A percentile compares a stretch with the other conserved stretches of the same genome.
These are phyloP conservation scores for Pseudopodoces humilis DNA, from an alignment of 2,113 vertebrate genomes.

Conservation along the genomic window DNA sequence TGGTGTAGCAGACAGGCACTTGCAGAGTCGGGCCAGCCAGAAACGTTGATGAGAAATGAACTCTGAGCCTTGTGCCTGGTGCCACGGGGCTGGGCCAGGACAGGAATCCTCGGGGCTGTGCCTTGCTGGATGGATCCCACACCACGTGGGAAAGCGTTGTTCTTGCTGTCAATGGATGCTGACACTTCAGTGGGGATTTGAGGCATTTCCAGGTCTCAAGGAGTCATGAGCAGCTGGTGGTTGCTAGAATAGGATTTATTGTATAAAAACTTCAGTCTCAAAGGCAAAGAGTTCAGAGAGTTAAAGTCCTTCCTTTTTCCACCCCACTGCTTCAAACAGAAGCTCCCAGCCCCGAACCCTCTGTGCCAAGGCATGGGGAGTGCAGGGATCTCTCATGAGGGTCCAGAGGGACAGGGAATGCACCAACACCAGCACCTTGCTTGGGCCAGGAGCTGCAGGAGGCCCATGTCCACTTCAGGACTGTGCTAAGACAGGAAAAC, in stretches of 20 bases:
- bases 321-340: rapidly evolving
- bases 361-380: rapidly evolving
- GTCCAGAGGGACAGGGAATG: background rate
- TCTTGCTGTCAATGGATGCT: background rate
- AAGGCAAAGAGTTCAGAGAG: too few species aligned
- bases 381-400: rapidly evolving
- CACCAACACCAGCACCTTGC: rapidly evolving
- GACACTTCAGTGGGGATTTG: too few species aligned
- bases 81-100: background rate
- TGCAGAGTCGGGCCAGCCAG: background rate
- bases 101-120: too few species aligned
- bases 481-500: rapidly evolving
- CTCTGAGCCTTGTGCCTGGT: background rate
- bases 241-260: too few species aligned
- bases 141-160: background rate
- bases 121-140: background rate
- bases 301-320: background rate
- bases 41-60: background rate
- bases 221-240: too few species aligned
- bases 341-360: too few species aligned
- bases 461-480: rapidly evolving
- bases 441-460: background rate
- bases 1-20: background rate
- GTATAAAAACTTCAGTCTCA: too few species aligned
- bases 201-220: too few species aligned